Evolutionary conservation across 2,113 vertebrate genomes (phyloP).

Genomic region (Tupaia chinensis): DNA sequence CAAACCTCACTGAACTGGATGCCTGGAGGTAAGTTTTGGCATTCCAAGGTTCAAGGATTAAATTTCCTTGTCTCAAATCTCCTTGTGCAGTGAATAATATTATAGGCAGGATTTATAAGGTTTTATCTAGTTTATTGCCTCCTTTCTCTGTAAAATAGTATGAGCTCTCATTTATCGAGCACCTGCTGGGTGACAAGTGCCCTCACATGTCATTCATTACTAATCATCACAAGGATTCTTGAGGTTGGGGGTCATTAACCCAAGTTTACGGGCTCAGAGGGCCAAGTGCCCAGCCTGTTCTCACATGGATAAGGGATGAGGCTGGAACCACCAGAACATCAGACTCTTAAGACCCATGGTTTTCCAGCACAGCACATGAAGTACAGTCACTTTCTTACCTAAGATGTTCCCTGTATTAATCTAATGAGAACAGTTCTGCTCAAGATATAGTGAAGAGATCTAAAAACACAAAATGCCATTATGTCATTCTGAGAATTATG

Average conservation of each 20-base stretch:
- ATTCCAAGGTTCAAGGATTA: neutral
- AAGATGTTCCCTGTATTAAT: neutral
- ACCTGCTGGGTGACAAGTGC: neutral
- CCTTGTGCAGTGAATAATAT: neutral
- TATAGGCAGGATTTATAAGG: conserved; percentile 12
- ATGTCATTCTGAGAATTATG: neutral
- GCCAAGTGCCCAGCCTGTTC: neutral
- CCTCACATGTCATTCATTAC: conserved; percentile 7
- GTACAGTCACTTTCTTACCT: neutral
- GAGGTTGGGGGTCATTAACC: neutral
- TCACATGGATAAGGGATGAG: neutral
- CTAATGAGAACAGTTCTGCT: neutral
- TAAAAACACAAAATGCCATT: neutral
- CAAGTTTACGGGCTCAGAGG: neutral
- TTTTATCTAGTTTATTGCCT: conserved; percentile 48
- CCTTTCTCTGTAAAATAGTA: conserved; percentile 50
- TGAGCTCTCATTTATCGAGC: neutral
- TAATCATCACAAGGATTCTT: neutral
- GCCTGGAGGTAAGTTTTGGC: neutral
- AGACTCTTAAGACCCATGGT: neutral
- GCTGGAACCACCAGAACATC: neutral
- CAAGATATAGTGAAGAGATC: neutral
- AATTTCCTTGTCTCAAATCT: neutral
- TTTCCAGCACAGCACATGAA: neutral
- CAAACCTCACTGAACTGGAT: neutral